Base-by-base conservation (phyloP, 2,888 invertebrate genomes). In the Pandemis heparana region DNA sequence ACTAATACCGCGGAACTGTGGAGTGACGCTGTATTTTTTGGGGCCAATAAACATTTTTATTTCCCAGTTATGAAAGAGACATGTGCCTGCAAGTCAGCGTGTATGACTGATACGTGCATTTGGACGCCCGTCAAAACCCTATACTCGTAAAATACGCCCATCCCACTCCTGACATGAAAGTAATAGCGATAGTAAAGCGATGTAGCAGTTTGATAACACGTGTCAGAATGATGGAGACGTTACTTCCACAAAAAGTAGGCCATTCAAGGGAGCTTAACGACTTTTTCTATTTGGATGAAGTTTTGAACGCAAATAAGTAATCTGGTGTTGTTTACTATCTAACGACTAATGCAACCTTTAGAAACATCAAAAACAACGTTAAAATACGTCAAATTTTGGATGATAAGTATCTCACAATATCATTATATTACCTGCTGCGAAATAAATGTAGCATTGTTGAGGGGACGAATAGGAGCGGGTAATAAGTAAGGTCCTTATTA, bases 41-140 rank as follows among this genome's bases (percentile, higher is more conserved):
- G 81, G 79, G 79, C 77, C 85, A 75, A 88, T 89, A 87, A 90
- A 89, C 84, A 85, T 83, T 87, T 89, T 87, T 87, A 87, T 87
- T 56, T 81, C 76, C 77, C 70, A 70, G 77, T 79, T 83, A 87
- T 87, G 84, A 86, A 85, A 85, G 81, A 85, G 78, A 82, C 78
- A 78, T 74, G 75, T 77, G 79, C 74, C 63, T 74, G 71, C 48
- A 72, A 75, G 76, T 74, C 77, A 71, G 23, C 23, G 23, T 32
- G 77, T 75, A 74, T 75, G 64, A 75, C 71, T 73, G 71, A 76
- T 76, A 64, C 53, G 60, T 70, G 64, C 66, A 63, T 72, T 69
- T 32, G 48, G 63, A 63, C 59, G 59, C 70, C 56, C 72, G 75
- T 75, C 69, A 77, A 75, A 77, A 75, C 70, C 66, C 56, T 62